Percentiles rank a stretch among this genome's conserved stretches.
phyloP scores from a whole-genome alignment of 2,797 vertebrate species.

The Macropus fuliginosus region DNA sequence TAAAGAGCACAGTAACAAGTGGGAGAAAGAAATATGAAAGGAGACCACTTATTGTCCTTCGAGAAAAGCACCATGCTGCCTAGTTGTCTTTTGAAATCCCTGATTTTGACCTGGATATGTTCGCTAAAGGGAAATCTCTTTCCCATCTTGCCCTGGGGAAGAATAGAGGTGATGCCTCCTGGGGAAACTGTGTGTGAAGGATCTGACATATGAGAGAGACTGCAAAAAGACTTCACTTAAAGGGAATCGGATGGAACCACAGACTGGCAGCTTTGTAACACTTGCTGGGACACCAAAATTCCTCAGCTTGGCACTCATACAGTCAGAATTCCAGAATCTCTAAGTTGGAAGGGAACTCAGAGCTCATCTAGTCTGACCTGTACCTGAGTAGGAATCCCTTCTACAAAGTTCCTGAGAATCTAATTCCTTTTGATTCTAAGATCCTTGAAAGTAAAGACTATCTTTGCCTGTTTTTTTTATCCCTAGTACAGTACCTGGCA shows the following conservation, averaged over 20 bases:
- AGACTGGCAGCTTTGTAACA: background rate
- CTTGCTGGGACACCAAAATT: background rate
- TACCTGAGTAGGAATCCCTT: background rate
- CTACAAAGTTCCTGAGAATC: background rate
- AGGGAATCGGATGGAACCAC: background rate
- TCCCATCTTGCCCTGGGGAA: conserved; percentile 19
- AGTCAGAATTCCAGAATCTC: background rate
- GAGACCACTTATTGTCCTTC: background rate
- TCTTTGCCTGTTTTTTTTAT: background rate
- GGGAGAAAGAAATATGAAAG: background rate
- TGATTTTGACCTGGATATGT: background rate
- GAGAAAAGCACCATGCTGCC: background rate
- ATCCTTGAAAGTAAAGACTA: background rate
- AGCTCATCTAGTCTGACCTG: background rate
- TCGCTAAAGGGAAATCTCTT: conserved; percentile 4
- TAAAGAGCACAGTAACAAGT: conserved; percentile 29
- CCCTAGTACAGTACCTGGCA: background rate
- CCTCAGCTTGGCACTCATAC: background rate
- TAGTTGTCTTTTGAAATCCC: background rate
- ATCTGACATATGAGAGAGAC: background rate
- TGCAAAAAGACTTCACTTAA: background rate
- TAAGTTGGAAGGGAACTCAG: background rate
- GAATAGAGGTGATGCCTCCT: background rate
- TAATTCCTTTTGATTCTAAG: background rate
- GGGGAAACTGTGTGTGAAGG: background rate